phyloP scores from a whole-genome alignment of 2,888 invertebrate genomes.

The Abscondita cerata region DNA sequence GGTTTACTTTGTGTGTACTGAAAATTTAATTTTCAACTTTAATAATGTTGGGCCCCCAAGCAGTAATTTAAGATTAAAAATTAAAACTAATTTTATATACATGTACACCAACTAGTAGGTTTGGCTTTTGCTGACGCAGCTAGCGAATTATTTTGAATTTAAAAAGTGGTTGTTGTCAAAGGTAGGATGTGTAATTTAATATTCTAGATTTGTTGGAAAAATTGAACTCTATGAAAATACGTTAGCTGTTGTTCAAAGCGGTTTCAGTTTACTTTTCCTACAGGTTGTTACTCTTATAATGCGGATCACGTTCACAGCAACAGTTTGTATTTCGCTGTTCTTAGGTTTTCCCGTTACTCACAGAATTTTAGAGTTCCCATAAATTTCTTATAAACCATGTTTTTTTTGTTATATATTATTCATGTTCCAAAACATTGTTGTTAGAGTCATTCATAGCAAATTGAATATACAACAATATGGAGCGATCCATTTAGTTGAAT shows the following conservation, averaged over 20 bases:
- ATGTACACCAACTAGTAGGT: too few species aligned
- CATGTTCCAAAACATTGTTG: slow-evolving; percentile 20
- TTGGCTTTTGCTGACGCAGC: too few species aligned
- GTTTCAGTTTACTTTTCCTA: slow-evolving; percentile 14
- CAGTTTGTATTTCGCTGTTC: slow-evolving; percentile 39
- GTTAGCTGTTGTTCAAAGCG: slow-evolving; percentile 7
- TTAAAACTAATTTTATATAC: too few species aligned
- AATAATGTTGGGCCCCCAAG: too few species aligned
- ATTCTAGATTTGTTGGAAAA: neutral
- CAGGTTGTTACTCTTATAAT: slow-evolving; percentile 30
- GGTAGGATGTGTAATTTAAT: too few species aligned
- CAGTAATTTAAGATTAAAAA: too few species aligned
- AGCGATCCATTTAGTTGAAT: too few species aligned
- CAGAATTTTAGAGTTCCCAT: slow-evolving; percentile 12
- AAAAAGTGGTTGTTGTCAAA: too few species aligned
- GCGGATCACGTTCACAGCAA: slow-evolving; percentile 42
- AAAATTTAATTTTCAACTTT: too few species aligned
- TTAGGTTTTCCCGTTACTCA: slow-evolving; percentile 13
- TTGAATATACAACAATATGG: slow-evolving; percentile 22
- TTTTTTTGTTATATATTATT: slow-evolving; percentile 20
- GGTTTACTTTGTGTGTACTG: too few species aligned
- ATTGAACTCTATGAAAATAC: slow-evolving; percentile 3
- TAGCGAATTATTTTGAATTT: too few species aligned
- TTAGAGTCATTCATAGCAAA: slow-evolving; percentile 19
- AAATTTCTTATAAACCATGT: slow-evolving; percentile 22